Conservation (phyloP, 1,140 invertebrate species). For the Olivierus martensii region DNA sequence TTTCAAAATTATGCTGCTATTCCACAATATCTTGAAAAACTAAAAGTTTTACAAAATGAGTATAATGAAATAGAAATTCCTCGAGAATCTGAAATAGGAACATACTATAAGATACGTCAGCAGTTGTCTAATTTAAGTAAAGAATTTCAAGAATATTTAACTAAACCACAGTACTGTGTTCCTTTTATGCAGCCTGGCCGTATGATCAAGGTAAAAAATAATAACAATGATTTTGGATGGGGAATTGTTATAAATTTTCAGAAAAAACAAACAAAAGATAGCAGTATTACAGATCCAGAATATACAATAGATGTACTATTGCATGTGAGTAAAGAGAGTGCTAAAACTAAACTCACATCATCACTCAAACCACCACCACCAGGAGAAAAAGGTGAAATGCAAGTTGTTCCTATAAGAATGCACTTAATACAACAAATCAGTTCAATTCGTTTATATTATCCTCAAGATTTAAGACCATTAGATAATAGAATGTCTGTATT, state of each 20-base stretch:
- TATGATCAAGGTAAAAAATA: conserved; percentile 79
- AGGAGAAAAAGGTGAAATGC: conserved; percentile 60
- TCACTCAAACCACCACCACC: conserved; percentile 23
- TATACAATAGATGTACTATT: conserved; percentile 56
- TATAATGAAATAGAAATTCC: conserved; percentile 39
- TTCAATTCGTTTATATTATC: conserved; percentile 77
- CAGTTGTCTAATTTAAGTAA: conserved; percentile 57
- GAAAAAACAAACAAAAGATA: conserved; percentile 41
- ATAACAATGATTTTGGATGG: conserved; percentile 85
- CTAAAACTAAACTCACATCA: conserved; percentile 32
- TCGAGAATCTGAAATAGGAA: conserved; percentile 57
- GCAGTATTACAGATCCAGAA: conserved; percentile 25
- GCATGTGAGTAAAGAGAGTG: conserved; percentile 47
- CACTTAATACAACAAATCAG: conserved; percentile 73
- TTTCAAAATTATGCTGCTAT: conserved; percentile 97
- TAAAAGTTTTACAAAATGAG: conserved; percentile 40
- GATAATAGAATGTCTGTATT: conserved; percentile 72
- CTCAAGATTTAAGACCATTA: conserved; percentile 66
- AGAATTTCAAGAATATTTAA: conserved; percentile 63
- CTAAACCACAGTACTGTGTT: conserved; percentile 72
- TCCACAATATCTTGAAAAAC: conserved; percentile 61
- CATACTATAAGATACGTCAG: conserved; percentile 71
- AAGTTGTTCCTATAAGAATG: conserved; percentile 68
- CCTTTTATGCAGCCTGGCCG: conserved; percentile 90
- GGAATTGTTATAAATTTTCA: conserved; percentile 88